Evolutionary conservation across 2,113 vertebrate genomes (phyloP).

Genomic region (Leuciscus idus): DNA sequence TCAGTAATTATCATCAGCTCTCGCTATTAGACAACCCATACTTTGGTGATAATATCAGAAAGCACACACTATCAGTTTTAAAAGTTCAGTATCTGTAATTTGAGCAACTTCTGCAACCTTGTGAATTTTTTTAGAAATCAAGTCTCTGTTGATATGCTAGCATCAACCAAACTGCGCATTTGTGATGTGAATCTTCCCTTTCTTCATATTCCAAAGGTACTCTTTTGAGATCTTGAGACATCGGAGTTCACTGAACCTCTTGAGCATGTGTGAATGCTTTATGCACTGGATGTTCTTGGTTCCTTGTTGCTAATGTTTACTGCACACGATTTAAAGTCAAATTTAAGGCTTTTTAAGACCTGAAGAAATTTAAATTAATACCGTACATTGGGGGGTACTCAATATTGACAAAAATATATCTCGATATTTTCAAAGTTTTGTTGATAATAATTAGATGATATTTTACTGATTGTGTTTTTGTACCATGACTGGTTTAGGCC

Average conservation of each 20-base stretch:
- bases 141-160: background rate
- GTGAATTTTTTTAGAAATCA: background rate
- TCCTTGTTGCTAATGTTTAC: no score
- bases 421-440: no score
- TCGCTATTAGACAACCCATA: background rate
- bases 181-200: background rate
- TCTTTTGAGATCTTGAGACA: background rate
- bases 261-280: background rate
- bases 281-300: background rate
- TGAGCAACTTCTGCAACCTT: background rate
- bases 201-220: background rate
- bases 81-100: background rate
- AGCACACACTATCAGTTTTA: background rate
- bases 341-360: no score
- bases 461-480: no score
- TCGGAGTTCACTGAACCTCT: background rate
- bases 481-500: no score
- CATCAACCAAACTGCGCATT: background rate
- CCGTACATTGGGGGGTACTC: no score
- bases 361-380: no score
- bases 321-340: no score
- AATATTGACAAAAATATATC: no score
- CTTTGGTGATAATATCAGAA: background rate
- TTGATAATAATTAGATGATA: no score
- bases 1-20: background rate